A percentile compares a stretch with the other conserved stretches of the same genome.
These are phyloP conservation scores for Leptopilina syphax DNA, from an alignment of 2,888 invertebrate species.

Conservation along the genomic window DNA sequence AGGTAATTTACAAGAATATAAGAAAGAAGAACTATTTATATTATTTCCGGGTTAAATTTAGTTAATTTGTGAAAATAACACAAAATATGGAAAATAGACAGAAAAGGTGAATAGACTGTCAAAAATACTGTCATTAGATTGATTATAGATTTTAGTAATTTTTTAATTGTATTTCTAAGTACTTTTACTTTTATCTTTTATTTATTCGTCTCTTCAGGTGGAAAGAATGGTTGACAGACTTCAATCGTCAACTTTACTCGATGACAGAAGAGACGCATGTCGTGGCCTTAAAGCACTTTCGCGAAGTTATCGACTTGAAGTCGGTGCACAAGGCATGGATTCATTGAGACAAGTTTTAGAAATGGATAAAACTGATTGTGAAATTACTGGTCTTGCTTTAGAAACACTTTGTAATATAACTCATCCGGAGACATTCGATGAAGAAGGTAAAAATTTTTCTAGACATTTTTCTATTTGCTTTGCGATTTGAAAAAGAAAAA, in stretches of 20 bases:
- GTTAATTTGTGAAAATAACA: no score
- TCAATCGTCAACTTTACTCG: conserved; percentile 93
- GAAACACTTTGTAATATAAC: conserved; percentile 96
- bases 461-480: background rate
- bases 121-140: no score
- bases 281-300: conserved; percentile 94
- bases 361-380: conserved; percentile 92
- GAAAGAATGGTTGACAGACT: conserved; percentile 96
- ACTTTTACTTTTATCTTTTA: no score
- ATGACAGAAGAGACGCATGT: conserved; percentile 97
- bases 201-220: conserved; percentile 79
- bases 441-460: conserved; percentile 80
- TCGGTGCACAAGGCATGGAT: conserved; percentile 95
- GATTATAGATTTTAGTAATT: no score
- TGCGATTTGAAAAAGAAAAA: background rate
- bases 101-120: no score
- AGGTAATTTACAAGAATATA: no score
- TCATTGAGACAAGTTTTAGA: conserved; percentile 89
- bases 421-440: conserved; percentile 87
- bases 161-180: no score
- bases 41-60: no score
- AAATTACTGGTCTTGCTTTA: conserved; percentile 93
- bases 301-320: conserved; percentile 95
- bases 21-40: no score
- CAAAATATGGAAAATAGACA: no score